Base-by-base conservation (phyloP, 2,888 invertebrate genomes). In the Drosophila neotestacea region DNA sequence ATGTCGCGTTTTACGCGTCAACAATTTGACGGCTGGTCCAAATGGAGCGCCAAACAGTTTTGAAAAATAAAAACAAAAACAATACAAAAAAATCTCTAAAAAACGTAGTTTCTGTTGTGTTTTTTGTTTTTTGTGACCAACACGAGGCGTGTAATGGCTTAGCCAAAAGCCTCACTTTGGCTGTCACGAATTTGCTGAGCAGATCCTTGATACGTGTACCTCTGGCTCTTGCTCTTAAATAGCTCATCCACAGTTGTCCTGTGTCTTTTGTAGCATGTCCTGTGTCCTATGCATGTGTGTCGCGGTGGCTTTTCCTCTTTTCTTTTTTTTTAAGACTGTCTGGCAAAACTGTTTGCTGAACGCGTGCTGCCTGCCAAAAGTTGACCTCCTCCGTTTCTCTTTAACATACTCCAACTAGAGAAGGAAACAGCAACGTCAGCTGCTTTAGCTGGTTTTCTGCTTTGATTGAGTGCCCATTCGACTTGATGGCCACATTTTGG, bases 401-500 rank as follows among this genome's bases (percentile, higher is more conserved):
- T 9, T 7, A 13, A 22, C 5, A 28, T 9, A 13, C 16, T 39
- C 28, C 22, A 22, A 22, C 22, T 10, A 6, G 11, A n/a, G 11
- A 4, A 7, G 36, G 36, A 30, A 10, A 48, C 27, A 16, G 32
- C 73, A 10, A 41, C 58, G 52, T 67, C 61, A 58, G 77, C 77
- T 69, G 41, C 74, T 61, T 51, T 70, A 62, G 69, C 66, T 75
- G 44, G 41, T 54, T 64, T 54, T 70, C 77, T 65, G 61, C 79
- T 82, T 86, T 86, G 85, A 86, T 88, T 82, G 88, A 86, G 88
- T 80, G 80, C 66, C 68, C 80, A 68, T 75, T 75, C 47, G 55
- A 71, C 44, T 71, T 81, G 82, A 85, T 85, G 85, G 85, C 73
- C 83, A 79, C 81, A 87, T 83, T 82, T 79, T 66, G 72, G 74